Conservation (phyloP, 2,888 invertebrate species). For the Cotesia congregata region DNA sequence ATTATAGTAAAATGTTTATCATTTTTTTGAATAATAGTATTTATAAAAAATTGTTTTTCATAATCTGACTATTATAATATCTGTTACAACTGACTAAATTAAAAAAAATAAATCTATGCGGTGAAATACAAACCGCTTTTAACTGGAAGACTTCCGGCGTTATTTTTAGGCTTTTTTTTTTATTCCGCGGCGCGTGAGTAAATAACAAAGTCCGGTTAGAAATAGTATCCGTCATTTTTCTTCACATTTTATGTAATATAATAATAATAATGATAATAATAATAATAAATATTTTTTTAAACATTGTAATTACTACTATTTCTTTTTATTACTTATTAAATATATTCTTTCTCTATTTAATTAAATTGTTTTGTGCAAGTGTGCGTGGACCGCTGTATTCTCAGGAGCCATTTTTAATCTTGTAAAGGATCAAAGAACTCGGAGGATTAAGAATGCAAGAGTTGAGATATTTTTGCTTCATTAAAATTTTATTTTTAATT, state of each 20-base stretch:
- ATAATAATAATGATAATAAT: too few species aligned
- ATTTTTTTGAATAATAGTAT: constrained; percentile 14
- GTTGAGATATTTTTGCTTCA: constrained; percentile 30
- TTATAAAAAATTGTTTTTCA: constrained; percentile 7
- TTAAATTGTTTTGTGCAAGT: constrained; percentile 44
- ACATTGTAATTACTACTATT: constrained; percentile 13
- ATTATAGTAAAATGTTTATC: constrained; percentile 17
- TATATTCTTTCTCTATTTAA: constrained; percentile 17
- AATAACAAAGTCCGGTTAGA: constrained; percentile 29
- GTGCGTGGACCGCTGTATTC: constrained; percentile 35
- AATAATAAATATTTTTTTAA: constrained; percentile 10
- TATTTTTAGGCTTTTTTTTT: constrained; percentile 18
- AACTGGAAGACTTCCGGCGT: constrained; percentile 47
- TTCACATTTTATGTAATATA: not conserved
- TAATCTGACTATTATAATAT: constrained; percentile 12
- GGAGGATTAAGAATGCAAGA: constrained; percentile 52
- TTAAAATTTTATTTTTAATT: not conserved
- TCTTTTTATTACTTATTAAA: constrained; percentile 20
- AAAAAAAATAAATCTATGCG: constrained; percentile 17
- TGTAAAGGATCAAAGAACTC: constrained; percentile 49
- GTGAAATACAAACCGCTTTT: constrained; percentile 28
- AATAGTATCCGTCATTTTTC: constrained; percentile 17
- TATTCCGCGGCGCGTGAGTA: constrained; percentile 11
- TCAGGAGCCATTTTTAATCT: constrained; percentile 53
- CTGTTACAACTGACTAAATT: constrained; percentile 25